Base-by-base conservation (phyloP, 2,113 vertebrate genomes). In the Petroica traversi region DNA sequence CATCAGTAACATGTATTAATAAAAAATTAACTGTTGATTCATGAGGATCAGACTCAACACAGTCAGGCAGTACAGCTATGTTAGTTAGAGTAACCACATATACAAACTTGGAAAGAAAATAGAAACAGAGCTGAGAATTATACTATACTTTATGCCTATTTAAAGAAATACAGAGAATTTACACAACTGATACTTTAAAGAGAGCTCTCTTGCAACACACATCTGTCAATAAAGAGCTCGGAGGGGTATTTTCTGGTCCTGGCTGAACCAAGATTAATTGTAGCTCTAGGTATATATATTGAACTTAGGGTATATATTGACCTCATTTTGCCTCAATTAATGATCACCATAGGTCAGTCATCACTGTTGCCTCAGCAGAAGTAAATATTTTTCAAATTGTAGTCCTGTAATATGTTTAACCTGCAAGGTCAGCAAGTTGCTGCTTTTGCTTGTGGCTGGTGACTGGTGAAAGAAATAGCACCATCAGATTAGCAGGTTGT, bases 281-380 rank as follows among this genome's bases (percentile, higher is more conserved):
- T 85, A 59, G 52, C 58, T 94, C 52, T 85, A 89, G 85, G 38
- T 85, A 46, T 79, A 40, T 52, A 23, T 95, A 68, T 93, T 95
- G 85, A 94, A 85, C 14, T 95, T 45, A 33, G 89, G 49, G 36
- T 55, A 41, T 77, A 52, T 84, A 62, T 67, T 90, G 83, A 75
- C 69, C 72, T 91, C 25, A 59, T 88, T 96, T 95, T 95, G 68
- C 49, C 61, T 89, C 63, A 82, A 38, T 72, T 85, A 93, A 77
- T 79, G 84, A 81, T 94, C 88, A 82, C 51, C 67, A 52, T 38
- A 84, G 51, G 62, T 95, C 12, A 75, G 79, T 71, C 58, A 49
- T 93, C 73, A 88, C 86, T 73, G 59, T 78, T 19, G 4, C 84
- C 93, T 90, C 54, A 45, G 77, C 14, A 84, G 48, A 85, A 94